Evolutionary conservation across 2,888 invertebrate genomes (phyloP).

Genomic region (Augiades crinisus): DNA sequence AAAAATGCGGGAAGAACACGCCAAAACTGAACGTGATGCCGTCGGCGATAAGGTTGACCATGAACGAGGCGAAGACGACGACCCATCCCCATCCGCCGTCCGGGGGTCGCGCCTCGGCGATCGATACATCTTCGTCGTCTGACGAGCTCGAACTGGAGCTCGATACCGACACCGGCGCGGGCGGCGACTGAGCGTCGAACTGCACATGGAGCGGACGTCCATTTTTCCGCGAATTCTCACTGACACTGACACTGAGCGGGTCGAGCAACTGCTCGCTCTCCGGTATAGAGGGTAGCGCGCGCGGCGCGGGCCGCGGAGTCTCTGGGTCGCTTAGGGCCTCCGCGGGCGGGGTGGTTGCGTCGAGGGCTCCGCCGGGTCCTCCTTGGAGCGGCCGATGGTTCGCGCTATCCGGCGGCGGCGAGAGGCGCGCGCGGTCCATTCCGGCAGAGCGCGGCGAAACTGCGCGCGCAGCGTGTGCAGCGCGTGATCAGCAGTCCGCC

Average conservation of each 20-base stretch:
- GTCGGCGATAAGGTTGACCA: slow-evolving; percentile 95
- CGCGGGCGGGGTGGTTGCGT: slow-evolving; percentile 48
- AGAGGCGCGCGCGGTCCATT: slow-evolving; percentile 70
- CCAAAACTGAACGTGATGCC: slow-evolving; percentile 97
- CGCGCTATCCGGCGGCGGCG: slow-evolving; percentile 67
- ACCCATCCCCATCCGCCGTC: slow-evolving; percentile 98
- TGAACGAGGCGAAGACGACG: slow-evolving; percentile 92
- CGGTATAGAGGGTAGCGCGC: slow-evolving; percentile 62
- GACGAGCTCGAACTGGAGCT: slow-evolving; percentile 69
- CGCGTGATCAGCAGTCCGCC: slow-evolving; percentile 68
- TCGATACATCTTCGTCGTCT: slow-evolving; percentile 82
- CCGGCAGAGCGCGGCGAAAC: slow-evolving; percentile 62
- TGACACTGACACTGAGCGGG: slow-evolving; percentile 45
- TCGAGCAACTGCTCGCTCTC: slow-evolving; percentile 68
- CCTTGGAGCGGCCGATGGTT: slow-evolving; percentile 68
- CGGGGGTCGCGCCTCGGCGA: slow-evolving; percentile 87
- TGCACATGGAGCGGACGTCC: slow-evolving; percentile 80
- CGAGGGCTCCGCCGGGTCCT: slow-evolving; percentile 68
- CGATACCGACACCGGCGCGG: slow-evolving; percentile 58
- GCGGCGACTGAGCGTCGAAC: slow-evolving; percentile 77
- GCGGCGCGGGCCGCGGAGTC: slow-evolving; percentile 61
- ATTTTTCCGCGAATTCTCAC: slow-evolving; percentile 44
- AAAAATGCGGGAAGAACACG: slow-evolving; percentile 92
- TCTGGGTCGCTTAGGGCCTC: slow-evolving; percentile 61
- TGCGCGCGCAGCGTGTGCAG: slow-evolving; percentile 67